Evolutionary conservation across 1,140 invertebrate genomes (phyloP).

Genomic region (Drosophila repletoides): DNA sequence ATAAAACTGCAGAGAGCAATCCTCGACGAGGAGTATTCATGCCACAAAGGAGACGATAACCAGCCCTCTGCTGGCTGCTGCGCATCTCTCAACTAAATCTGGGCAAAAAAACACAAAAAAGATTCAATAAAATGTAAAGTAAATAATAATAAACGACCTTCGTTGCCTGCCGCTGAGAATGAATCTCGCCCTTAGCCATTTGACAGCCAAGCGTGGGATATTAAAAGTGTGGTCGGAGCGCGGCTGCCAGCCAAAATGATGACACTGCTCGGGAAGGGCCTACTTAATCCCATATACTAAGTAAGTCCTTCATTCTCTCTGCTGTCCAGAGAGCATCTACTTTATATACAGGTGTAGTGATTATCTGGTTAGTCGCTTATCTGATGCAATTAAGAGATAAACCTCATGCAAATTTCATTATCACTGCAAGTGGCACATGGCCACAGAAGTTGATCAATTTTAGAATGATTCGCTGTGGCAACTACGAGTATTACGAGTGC

Average conservation of each 20-base stretch:
- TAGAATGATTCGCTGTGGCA: too few relatives aligned
- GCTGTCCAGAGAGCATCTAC: too few relatives aligned
- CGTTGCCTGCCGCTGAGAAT: slow-evolving; percentile 25
- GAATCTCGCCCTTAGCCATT: slow-evolving; percentile 32
- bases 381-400: slow-evolving; percentile 16
- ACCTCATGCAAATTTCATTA: slow-evolving; percentile 19
- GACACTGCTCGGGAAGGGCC: slow-evolving; percentile 13
- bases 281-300: too few relatives aligned
- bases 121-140: slow-evolving; percentile 76
- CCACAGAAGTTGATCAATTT: neutral
- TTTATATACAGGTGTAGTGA: too few relatives aligned
- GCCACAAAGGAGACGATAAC: neutral
- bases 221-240: slow-evolving; percentile 36
- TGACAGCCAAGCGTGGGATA: slow-evolving; percentile 66
- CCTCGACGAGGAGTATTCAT: neutral
- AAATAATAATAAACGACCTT: slow-evolving; percentile 77
- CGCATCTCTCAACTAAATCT: neutral
- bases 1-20: slow-evolving; percentile 46
- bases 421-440: slow-evolving; percentile 6
- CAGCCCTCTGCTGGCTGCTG: neutral
- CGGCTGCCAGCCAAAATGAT: slow-evolving; percentile 19
- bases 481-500: too few relatives aligned
- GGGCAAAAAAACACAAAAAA: slow-evolving; percentile 10
- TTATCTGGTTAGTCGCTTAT: neutral
- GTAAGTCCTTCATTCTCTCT: too few relatives aligned